These are phyloP conservation scores for western clawed frog (Xenopus tropicalis) DNA, from an alignment of 2,113 vertebrate genomes.

Conservation along the genomic window DNA sequence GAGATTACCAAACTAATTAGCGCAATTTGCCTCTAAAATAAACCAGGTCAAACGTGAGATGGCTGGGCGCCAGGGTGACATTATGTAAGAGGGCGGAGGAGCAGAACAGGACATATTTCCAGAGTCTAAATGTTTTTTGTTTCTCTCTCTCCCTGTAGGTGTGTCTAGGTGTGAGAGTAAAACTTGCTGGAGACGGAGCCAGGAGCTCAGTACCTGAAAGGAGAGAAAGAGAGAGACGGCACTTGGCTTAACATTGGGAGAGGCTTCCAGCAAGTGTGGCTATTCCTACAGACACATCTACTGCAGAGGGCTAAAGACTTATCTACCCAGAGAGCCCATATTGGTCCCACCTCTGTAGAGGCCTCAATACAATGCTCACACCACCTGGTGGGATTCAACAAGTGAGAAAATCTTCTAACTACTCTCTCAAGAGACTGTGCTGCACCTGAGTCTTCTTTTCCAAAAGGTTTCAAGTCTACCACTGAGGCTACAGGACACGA, in stretches of 20 bases:
- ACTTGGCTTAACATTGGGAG: not conserved
- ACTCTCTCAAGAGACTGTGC: not conserved
- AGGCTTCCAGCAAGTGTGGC: no score
- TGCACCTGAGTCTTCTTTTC: not conserved
- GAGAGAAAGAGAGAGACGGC: slow-evolving; percentile 4
- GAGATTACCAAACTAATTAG: slow-evolving; percentile 32
- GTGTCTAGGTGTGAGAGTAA: slow-evolving; percentile 12
- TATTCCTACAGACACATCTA: no score
- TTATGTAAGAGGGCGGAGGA: slow-evolving; percentile 34
- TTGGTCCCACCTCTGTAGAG: no score
- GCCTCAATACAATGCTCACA: not conserved
- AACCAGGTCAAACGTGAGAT: slow-evolving; percentile 37
- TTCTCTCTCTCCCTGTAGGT: slow-evolving; percentile 17
- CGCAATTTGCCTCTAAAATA: slow-evolving; percentile 15
- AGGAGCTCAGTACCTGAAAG: slow-evolving; percentile 11
- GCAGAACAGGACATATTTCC: not conserved
- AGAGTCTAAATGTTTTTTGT: slow-evolving; percentile 2
- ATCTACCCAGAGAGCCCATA: no score
- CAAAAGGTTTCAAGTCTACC: not conserved
- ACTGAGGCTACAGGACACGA: not conserved
- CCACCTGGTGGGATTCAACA: not conserved
- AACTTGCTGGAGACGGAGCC: not conserved
- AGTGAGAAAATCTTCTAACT: not conserved
- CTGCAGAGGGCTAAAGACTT: no score
- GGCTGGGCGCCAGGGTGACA: slow-evolving; percentile 17